Conservation (phyloP, 2,888 invertebrate genomes). For the Abscondita cerata region DNA sequence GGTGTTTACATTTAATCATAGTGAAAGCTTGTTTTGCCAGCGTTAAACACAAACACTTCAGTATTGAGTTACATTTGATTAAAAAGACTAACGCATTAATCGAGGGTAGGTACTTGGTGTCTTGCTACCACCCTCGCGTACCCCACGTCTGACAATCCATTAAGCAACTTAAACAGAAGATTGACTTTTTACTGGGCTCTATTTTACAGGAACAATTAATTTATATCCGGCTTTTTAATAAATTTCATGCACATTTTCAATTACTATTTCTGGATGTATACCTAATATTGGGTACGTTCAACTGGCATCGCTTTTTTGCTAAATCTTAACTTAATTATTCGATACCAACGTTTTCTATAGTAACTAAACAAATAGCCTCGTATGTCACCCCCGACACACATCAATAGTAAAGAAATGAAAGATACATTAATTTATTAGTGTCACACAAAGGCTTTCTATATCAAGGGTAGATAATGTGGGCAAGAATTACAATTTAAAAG, state of each 20-base stretch:
- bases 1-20: constrained; percentile 59
- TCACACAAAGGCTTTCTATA: too few species aligned
- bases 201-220: constrained; percentile 21
- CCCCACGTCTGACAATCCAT: constrained; percentile 37
- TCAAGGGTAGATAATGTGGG: too few species aligned
- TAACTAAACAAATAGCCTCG: too few species aligned
- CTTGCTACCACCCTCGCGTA: constrained; percentile 33
- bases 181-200: constrained; percentile 28
- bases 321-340: too few species aligned
- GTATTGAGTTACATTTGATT: constrained; percentile 59
- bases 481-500: too few species aligned
- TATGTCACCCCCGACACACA: too few species aligned
- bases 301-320: neutral
- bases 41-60: constrained; percentile 55
- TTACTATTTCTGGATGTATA: constrained; percentile 20
- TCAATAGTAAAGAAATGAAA: too few species aligned
- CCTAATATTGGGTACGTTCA: constrained; percentile 25
- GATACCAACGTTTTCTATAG: too few species aligned
- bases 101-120: constrained; percentile 46
- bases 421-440: too few species aligned
- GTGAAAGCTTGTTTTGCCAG: constrained; percentile 55
- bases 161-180: constrained; percentile 38
- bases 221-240: constrained; percentile 19
- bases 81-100: constrained; percentile 57
- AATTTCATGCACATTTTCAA: too few species aligned